These are phyloP conservation scores for Poeciliopsis infans DNA, from an alignment of 2,797 vertebrate genomes.

Conservation along the genomic window DNA sequence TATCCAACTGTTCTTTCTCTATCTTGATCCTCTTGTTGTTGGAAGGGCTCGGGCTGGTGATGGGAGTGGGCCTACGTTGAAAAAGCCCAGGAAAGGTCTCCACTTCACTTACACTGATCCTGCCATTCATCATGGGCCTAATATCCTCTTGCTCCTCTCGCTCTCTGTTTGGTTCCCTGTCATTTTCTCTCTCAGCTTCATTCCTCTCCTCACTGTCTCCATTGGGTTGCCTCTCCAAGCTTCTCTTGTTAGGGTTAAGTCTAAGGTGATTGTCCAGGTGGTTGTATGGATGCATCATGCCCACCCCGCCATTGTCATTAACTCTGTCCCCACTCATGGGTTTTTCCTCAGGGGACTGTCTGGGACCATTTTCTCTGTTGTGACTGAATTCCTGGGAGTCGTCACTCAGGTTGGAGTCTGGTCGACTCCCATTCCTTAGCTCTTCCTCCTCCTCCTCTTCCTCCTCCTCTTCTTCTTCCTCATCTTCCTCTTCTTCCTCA, in stretches of 20 bases:
- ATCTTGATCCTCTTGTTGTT: constrained; percentile 97
- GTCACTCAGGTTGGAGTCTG: constrained; percentile 95
- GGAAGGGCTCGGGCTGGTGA: constrained; percentile 89
- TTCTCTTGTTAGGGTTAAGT: constrained; percentile 73
- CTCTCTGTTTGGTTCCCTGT: constrained; percentile 70
- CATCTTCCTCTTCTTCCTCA: constrained; percentile 82
- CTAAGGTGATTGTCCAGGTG: constrained; percentile 84
- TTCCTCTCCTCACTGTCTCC: constrained; percentile 62
- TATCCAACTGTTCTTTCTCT: constrained; percentile 96
- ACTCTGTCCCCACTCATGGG: constrained; percentile 61
- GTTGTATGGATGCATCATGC: constrained; percentile 78
- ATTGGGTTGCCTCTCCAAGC: constrained; percentile 73
- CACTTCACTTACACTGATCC: constrained; percentile 86
- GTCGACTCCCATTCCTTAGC: constrained; percentile 91
- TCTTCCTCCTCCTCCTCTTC: constrained; percentile 86
- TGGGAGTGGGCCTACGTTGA: constrained; percentile 92
- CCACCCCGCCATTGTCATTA: constrained; percentile 77
- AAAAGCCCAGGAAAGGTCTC: constrained; percentile 91
- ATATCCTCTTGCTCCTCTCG: constrained; percentile 67
- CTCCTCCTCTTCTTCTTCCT: constrained; percentile 84
- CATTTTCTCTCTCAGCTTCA: constrained; percentile 76
- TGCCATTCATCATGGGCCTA: constrained; percentile 90
- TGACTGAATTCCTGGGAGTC: constrained; percentile 82
- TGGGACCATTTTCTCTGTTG: constrained; percentile 80
- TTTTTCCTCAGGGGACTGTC: constrained; percentile 86